Evolutionary conservation across 2,113 vertebrate genomes (phyloP).

Genomic region (Tiliqua scincoides): DNA sequence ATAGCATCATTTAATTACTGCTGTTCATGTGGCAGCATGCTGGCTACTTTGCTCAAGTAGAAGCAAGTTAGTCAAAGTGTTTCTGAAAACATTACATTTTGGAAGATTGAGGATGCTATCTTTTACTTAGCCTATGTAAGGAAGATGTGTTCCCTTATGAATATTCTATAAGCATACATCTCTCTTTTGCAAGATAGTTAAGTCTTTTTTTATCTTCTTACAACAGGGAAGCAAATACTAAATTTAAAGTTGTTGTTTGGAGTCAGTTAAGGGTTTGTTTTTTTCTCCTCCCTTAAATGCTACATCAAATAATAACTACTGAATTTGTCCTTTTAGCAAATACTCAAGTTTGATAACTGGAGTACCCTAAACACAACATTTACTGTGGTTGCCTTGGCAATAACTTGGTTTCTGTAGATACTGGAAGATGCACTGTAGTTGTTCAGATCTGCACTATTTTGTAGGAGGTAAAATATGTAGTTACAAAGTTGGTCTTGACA

Average conservation of each 20-base stretch:
- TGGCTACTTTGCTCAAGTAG: not conserved
- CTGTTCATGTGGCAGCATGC: constrained; percentile 1
- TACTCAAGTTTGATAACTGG: constrained; percentile 21
- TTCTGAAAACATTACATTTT: constrained; percentile 10
- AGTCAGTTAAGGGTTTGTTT: not conserved
- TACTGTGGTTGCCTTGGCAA: constrained; percentile 33
- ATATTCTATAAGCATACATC: constrained; percentile 24
- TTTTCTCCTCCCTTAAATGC: constrained; percentile 6
- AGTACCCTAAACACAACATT: not conserved
- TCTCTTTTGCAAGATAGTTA: constrained; percentile 30
- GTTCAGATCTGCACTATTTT: constrained; percentile 13
- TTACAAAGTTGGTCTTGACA: not conserved
- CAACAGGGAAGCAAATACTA: constrained; percentile 21
- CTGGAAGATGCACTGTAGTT: constrained; percentile 14
- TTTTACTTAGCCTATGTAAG: constrained; percentile 27
- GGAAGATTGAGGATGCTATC: constrained; percentile 3
- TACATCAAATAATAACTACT: constrained; percentile 9
- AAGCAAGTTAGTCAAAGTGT: not conserved
- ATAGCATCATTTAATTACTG: not conserved
- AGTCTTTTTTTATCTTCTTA: constrained; percentile 24
- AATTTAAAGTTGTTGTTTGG: constrained; percentile 18
- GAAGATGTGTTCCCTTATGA: constrained; percentile 32
- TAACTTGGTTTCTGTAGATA: constrained; percentile 34
- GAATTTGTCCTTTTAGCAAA: constrained; percentile 41
- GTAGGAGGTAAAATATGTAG: not conserved